Conservation (phyloP, 2,113 vertebrate genomes). For the Hassar affinis region DNA sequence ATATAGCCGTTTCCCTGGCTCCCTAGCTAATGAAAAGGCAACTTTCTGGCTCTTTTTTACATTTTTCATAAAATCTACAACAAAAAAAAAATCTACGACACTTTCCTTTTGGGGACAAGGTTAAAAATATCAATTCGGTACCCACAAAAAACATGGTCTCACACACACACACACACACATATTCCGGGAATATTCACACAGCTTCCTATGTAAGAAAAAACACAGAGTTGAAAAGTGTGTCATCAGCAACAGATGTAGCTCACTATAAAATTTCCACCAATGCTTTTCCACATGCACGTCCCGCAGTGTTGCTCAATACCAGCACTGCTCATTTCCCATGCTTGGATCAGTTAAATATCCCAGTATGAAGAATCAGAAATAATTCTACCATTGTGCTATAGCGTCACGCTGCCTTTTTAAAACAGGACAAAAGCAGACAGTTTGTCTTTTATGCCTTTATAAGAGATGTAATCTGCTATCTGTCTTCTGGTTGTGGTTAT, state of each 20-base stretch:
- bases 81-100: too few species aligned
- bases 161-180: slow-evolving; percentile 5
- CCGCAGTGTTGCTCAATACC: background rate
- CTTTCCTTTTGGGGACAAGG: too few species aligned
- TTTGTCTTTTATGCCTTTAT: background rate
- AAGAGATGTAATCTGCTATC: background rate
- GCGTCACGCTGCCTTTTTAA: background rate
- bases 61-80: too few species aligned
- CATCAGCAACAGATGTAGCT: background rate
- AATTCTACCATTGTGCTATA: background rate
- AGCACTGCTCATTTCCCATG: background rate
- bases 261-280: background rate
- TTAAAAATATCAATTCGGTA: too few species aligned
- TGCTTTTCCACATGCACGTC: background rate
- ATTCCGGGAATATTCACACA: slow-evolving; percentile 23
- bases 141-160: too few species aligned
- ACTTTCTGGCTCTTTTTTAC: too few species aligned
- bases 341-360: background rate
- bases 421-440: background rate
- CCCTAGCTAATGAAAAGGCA: too few species aligned
- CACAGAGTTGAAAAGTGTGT: background rate
- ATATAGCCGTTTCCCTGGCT: too few species aligned
- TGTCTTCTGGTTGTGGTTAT: background rate
- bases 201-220: slow-evolving; percentile 6
- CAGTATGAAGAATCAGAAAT: background rate